phyloP scores from a whole-genome alignment of 2,888 invertebrate genomes.

The Lamellibrachia satsuma region DNA sequence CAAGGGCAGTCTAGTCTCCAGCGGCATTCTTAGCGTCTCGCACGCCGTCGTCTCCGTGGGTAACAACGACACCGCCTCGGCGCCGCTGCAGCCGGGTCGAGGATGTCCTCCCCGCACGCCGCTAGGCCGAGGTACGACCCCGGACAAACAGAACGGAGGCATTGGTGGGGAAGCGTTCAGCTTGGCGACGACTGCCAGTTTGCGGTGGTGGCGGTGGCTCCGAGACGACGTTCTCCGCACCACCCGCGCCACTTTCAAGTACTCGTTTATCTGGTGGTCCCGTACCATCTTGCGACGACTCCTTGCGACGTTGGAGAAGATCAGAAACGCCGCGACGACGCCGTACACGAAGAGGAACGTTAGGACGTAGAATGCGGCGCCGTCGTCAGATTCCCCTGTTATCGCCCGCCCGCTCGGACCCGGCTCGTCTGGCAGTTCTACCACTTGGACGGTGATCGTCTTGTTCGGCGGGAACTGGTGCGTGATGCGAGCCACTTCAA shows the following conservation, averaged over 20 bases:
- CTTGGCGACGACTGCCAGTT: not conserved
- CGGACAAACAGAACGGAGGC: not conserved
- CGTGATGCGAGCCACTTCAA: not conserved
- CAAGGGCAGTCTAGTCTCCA: not conserved
- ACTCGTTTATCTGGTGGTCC: not conserved
- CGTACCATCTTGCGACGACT: not conserved
- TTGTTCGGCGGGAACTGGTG: not conserved
- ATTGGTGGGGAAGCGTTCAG: not conserved
- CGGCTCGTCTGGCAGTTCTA: not conserved
- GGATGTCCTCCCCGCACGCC: not conserved
- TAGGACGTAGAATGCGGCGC: not conserved
- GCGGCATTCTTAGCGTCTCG: not conserved
- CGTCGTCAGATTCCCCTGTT: not conserved
- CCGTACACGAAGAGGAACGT: not conserved
- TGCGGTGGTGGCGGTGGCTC: not conserved
- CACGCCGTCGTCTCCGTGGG: not conserved
- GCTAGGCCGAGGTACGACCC: not conserved
- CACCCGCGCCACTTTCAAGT: not conserved
- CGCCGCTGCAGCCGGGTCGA: not conserved
- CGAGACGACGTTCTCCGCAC: not conserved
- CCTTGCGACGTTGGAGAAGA: not conserved
- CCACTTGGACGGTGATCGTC: conserved; percentile 4
- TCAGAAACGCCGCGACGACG: not conserved
- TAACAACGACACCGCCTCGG: not conserved
- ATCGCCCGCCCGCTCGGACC: not conserved